phyloP scores from a whole-genome alignment of 2,113 vertebrate genomes.

The Phalacrocorax aristotelis region DNA sequence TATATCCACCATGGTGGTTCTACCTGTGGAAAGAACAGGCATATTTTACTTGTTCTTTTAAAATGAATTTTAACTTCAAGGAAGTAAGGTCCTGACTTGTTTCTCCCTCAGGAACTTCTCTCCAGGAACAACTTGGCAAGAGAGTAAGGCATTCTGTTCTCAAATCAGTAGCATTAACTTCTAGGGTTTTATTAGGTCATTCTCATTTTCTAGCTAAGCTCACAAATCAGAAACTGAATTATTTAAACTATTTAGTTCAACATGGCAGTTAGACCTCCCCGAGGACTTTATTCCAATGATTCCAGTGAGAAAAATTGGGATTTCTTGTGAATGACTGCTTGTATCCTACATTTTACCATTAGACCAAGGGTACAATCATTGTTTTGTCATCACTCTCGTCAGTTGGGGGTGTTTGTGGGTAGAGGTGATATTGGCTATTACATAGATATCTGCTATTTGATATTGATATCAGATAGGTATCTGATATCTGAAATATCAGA shows the following conservation, averaged over 20 bases:
- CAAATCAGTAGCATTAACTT: not conserved
- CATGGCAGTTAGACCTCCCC: not conserved
- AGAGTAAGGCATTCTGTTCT: not conserved
- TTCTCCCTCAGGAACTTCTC: not conserved
- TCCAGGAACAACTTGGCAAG: not conserved
- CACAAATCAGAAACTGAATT: not conserved
- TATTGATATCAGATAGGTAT: not conserved
- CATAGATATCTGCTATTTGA: not conserved
- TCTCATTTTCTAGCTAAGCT: not conserved
- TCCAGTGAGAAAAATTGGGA: not conserved
- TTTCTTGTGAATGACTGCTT: not conserved
- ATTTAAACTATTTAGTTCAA: not conserved
- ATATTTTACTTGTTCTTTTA: not conserved
- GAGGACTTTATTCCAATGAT: not conserved
- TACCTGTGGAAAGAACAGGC: not conserved
- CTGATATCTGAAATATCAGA: not conserved
- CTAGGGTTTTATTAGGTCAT: not conserved
- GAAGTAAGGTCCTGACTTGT: not conserved
- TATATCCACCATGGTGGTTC: not conserved
- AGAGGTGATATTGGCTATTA: not conserved
- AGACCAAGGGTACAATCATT: not conserved
- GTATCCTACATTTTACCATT: not conserved
- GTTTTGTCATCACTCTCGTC: not conserved
- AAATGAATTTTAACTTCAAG: not conserved
- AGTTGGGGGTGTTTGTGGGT: not conserved